These are phyloP conservation scores for Brevimyrus niger DNA, from an alignment of 2,113 vertebrate genomes.

Conservation along the genomic window DNA sequence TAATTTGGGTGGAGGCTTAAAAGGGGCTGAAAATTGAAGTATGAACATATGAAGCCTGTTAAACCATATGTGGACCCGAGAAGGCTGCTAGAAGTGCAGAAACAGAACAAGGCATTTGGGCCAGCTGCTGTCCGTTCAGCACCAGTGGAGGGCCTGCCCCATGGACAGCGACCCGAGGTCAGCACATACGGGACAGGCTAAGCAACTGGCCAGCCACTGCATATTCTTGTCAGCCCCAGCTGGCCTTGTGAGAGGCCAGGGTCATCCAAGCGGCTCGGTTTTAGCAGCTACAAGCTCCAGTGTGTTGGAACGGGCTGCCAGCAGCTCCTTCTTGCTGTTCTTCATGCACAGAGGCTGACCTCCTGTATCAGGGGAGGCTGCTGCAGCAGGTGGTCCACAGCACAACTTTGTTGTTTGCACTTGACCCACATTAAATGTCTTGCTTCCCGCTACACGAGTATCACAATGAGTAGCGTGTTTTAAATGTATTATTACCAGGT, in stretches of 20 bases:
- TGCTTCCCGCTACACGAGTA: neutral
- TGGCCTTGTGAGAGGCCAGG: neutral
- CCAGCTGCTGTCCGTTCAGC: slow-evolving; percentile 9
- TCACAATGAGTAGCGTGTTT: neutral
- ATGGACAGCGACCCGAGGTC: neutral
- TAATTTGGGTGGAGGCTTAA: neutral
- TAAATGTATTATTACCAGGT: neutral
- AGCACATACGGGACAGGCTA: neutral
- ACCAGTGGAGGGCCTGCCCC: neutral
- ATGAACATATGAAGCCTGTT: neutral
- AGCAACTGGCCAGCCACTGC: neutral
- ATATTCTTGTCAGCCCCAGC: neutral
- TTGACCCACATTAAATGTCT: neutral
- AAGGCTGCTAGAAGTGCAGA: neutral
- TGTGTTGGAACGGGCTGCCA: neutral
- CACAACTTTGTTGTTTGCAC: neutral
- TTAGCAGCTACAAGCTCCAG: neutral
- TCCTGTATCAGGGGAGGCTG: neutral
- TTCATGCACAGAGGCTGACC: neutral
- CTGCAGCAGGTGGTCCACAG: neutral
- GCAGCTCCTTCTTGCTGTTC: neutral
- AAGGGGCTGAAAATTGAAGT: neutral
- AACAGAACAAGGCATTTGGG: too few relatives aligned
- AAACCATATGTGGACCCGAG: too few relatives aligned
- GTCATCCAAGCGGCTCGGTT: neutral